Conservation (phyloP, 1,140 invertebrate species). For the Macrosteles quadrilineatus region DNA sequence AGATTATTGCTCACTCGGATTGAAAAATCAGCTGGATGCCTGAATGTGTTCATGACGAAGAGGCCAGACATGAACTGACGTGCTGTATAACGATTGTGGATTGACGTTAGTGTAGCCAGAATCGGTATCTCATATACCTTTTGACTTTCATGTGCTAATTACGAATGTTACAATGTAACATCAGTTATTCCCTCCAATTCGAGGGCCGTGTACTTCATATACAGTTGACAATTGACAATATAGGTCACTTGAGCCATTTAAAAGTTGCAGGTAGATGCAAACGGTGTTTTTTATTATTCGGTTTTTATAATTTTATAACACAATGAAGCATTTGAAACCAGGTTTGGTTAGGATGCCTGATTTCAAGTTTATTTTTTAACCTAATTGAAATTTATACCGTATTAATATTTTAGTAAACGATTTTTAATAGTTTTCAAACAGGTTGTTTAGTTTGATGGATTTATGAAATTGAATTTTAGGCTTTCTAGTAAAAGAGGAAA, state of each 20-base stretch:
- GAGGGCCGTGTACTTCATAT: not conserved
- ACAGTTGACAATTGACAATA: not conserved
- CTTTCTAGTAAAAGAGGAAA: too few relatives aligned
- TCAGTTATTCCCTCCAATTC: not conserved
- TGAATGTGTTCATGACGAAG: not conserved
- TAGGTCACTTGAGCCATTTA: not conserved
- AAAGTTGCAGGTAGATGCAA: too few relatives aligned
- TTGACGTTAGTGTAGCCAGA: not conserved
- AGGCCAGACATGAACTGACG: not conserved
- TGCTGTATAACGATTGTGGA: not conserved
- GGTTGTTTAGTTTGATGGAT: too few relatives aligned
- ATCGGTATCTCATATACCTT: not conserved
- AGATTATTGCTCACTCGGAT: not conserved
- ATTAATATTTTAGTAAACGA: too few relatives aligned
- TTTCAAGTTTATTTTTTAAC: too few relatives aligned
- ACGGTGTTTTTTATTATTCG: too few relatives aligned
- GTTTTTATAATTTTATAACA: too few relatives aligned
- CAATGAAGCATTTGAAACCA: too few relatives aligned
- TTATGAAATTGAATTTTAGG: too few relatives aligned
- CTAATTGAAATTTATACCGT: too few relatives aligned
- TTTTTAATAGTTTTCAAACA: too few relatives aligned
- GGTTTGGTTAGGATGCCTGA: too few relatives aligned
- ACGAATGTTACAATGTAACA: conserved; percentile 10
- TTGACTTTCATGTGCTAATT: not conserved
- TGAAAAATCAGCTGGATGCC: not conserved